Evolutionary conservation across 2,113 vertebrate genomes (phyloP).

Genomic region (Dromas ardeola): DNA sequence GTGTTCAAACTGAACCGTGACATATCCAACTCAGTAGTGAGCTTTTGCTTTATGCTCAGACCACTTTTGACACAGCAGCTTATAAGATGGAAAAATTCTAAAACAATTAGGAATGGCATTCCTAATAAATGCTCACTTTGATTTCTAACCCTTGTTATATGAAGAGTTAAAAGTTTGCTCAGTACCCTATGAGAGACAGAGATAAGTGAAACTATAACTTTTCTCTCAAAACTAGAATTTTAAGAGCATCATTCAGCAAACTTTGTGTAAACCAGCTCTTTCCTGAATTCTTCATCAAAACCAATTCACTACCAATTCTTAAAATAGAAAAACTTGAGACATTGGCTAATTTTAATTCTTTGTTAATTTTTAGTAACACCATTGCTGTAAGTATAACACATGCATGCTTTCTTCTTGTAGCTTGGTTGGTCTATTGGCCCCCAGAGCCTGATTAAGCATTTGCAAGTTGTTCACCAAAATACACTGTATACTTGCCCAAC

Average conservation of each 20-base stretch:
- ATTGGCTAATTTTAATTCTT: not conserved
- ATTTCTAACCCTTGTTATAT: not conserved
- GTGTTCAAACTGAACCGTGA: not conserved
- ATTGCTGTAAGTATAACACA: not conserved
- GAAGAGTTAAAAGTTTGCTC: not conserved
- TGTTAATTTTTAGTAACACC: not conserved
- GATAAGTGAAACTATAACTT: not conserved
- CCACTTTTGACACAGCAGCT: not conserved
- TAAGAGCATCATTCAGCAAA: not conserved
- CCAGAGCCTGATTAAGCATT: constrained; percentile 87
- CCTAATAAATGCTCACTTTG: not conserved
- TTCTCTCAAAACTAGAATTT: not conserved
- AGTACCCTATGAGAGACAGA: not conserved
- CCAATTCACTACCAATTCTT: not conserved
- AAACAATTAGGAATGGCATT: not conserved
- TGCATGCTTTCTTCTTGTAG: constrained; percentile 68
- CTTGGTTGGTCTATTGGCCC: constrained; percentile 96
- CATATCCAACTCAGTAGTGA: not conserved
- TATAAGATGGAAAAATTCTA: not conserved
- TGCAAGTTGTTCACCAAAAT: constrained; percentile 95
- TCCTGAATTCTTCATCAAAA: not conserved
- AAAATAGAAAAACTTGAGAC: not conserved
- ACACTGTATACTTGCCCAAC: constrained; percentile 89
- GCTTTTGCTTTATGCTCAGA: not conserved
- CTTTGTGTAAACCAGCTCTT: not conserved